Conservation (phyloP, 2,888 invertebrate species). For the Hypercompe scribonia region DNA sequence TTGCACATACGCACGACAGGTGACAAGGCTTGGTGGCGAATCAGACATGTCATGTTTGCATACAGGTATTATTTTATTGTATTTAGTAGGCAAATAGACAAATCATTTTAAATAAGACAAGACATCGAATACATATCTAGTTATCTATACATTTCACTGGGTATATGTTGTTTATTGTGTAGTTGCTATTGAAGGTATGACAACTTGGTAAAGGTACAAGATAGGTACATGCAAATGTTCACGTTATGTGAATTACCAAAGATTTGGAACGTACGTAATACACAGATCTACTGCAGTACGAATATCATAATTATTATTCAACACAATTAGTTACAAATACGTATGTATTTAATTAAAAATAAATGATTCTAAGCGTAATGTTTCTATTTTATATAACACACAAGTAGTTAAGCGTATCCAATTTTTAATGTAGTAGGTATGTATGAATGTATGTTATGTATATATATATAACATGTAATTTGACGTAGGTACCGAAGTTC, state of each 20-base stretch:
- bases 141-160: conserved; percentile 63
- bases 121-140: conserved; percentile 71
- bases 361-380: conserved; percentile 83
- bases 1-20: conserved; percentile 25
- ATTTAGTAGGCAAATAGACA: conserved; percentile 50
- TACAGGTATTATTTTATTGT: conserved; percentile 47
- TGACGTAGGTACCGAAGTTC: conserved; percentile 55
- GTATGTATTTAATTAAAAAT: conserved; percentile 76
- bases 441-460: conserved; percentile 59
- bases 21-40: conserved; percentile 21
- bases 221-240: conserved; percentile 63
- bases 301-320: conserved; percentile 71
- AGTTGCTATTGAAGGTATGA: conserved; percentile 55
- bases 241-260: conserved; percentile 72
- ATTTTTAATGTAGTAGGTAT: conserved; percentile 63
- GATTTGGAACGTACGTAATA: conserved; percentile 75
- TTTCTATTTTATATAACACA: conserved; percentile 81
- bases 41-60: conserved; percentile 38
- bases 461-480: conserved; percentile 54
- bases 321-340: conserved; percentile 82
- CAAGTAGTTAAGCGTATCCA: conserved; percentile 81
- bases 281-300: conserved; percentile 85
- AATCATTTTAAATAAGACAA: conserved; percentile 62
- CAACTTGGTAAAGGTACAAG: conserved; percentile 57
- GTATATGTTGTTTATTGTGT: conserved; percentile 43